Conservation (phyloP, 2,797 vertebrate species). For the Pterois miles region DNA sequence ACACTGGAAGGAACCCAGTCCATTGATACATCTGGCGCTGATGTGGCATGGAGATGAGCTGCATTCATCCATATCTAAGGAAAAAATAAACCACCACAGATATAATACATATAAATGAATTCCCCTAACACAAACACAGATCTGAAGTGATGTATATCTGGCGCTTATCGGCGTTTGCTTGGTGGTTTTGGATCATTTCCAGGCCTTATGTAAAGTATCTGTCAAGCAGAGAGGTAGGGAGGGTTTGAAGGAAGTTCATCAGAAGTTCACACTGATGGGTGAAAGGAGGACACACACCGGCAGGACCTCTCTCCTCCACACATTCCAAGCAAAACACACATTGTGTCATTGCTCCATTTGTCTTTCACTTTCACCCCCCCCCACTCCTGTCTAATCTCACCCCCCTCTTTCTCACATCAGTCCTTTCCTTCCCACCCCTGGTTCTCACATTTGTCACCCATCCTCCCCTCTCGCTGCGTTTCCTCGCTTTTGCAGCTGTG, state of each 20-base stretch:
- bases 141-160: background rate
- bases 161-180: conserved; percentile 5
- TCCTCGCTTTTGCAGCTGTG: conserved; percentile 64
- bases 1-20: conserved; percentile 88
- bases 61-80: conserved; percentile 92
- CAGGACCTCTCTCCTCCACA: conserved; percentile 50
- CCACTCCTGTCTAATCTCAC: conserved; percentile 40
- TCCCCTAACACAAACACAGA: too few relatives aligned
- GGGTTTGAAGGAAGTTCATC: conserved; percentile 58
- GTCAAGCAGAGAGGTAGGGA: conserved; percentile 2
- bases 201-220: conserved; percentile 12
- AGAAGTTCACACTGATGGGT: conserved; percentile 55
- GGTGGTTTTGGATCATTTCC: background rate
- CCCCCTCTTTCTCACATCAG: conserved; percentile 33
- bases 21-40: conserved; percentile 85
- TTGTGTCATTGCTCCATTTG: conserved; percentile 71
- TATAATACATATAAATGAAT: background rate
- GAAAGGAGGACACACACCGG: conserved; percentile 48
- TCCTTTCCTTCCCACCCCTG: conserved; percentile 19
- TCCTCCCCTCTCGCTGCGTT: conserved; percentile 40
- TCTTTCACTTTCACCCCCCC: conserved; percentile 45
- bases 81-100: background rate
- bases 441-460: conserved; percentile 58
- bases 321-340: conserved; percentile 69
- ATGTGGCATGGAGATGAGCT: conserved; percentile 84